Conservation (phyloP, 2,797 vertebrate species). For the Eulemur albifrons region DNA sequence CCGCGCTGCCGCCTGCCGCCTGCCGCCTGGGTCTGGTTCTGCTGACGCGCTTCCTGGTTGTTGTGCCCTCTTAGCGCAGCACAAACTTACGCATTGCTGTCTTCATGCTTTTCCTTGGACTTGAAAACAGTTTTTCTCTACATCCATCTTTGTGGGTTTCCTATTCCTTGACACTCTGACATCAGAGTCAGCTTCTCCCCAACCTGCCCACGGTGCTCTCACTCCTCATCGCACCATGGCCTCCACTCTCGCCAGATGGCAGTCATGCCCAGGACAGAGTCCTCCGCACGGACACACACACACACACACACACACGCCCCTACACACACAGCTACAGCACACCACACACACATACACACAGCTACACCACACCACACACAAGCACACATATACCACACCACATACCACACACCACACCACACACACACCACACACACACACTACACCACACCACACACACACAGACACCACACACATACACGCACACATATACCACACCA, state of each 20-base stretch:
- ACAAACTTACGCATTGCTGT: no score
- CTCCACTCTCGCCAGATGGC: neutral
- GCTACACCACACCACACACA: no score
- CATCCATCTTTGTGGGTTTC: neutral
- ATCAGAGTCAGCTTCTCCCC: neutral
- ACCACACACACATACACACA: no score
- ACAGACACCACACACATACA: no score
- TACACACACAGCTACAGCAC: no score
- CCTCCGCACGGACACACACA: neutral
- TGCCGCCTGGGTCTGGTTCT: no score
- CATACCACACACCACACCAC: no score
- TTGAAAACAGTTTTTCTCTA: neutral
- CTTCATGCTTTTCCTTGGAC: neutral
- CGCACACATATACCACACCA: no score
- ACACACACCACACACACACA: neutral
- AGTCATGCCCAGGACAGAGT: neutral
- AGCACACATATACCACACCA: no score
- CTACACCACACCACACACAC: no score
- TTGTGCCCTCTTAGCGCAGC: no score
- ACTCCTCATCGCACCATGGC: neutral
- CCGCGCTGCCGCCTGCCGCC: fast-evolving
- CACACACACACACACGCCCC: no score
- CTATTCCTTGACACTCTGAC: neutral
- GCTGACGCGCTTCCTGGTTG: neutral
- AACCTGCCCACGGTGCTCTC: neutral